Evolutionary conservation across 2,797 vertebrate genomes (phyloP), one percentile per base, ranked within the genome.

Genomic region (Acanthiza pusilla): DNA sequence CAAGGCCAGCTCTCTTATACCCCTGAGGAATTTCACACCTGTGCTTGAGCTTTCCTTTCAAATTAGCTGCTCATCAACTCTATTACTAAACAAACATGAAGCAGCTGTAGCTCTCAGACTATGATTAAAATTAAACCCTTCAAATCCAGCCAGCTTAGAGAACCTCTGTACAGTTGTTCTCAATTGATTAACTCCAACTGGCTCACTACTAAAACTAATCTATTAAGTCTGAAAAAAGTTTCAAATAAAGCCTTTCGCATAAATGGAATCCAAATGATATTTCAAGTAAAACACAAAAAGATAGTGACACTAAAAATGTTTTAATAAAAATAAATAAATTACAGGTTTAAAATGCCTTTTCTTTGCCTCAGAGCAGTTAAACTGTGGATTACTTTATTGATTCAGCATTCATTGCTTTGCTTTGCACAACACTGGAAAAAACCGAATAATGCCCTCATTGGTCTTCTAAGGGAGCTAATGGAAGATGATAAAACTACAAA

Each of bases 71-170:
- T 97, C 91, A 93, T 96, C 96, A 96, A 88, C 82, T 96, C 96
- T 95, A 85, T 94, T 95, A 95, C 92, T 97, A 98, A 97, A 96
- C 94, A 97, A 97, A 97, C 91, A 97, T 58, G 92, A 85, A 96
- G 93, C 96, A 97, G 95, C 94, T 96, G 93, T 94, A 97, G 78
- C 43, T 62, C 74, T 96, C 79, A 91, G 88, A 88, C 89, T 66
- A 83, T 48, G 57, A 92, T 94, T 95, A 96, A 92, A 95, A 95
- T 93, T 97, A 95, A 92, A 95, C 96, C 96, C 88, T 90, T 93
- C 87, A 97, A 97, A 96, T 94, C 95, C 88, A 96, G 62, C 81
- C 94, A 94, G 83, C 81, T 96, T 90, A 93, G 48, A 93, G 76
- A 97, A 86, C 76, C 91, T 91, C 89, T 88, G 92, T 96, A 85